Evolutionary conservation across 1,140 invertebrate genomes (phyloP).

Genomic region (Pseudomyrmex flavicornis): DNA sequence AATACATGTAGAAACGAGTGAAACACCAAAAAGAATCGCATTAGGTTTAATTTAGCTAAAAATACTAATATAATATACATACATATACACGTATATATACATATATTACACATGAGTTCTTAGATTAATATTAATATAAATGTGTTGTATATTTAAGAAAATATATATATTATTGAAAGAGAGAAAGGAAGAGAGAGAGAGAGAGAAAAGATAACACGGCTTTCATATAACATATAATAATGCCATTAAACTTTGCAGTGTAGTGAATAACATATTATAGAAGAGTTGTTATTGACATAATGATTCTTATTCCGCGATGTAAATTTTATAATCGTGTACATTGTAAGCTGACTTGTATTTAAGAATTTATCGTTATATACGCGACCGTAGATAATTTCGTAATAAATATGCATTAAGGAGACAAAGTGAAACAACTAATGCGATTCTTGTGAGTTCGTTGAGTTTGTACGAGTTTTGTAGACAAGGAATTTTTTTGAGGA

Average conservation of each 20-base stretch:
- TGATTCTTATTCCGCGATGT: slow-evolving; percentile 51
- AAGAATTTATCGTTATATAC: slow-evolving; percentile 45
- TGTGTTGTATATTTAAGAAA: slow-evolving; percentile 19
- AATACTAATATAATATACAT: slow-evolving; percentile 8
- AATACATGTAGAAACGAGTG: slow-evolving; percentile 35
- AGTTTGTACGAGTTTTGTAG: not conserved
- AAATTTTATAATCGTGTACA: slow-evolving; percentile 59
- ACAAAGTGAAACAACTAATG: slow-evolving; percentile 30
- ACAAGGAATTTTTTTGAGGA: slow-evolving; percentile 16
- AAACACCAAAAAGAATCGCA: slow-evolving; percentile 48
- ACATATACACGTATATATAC: not conserved
- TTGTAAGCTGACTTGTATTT: slow-evolving; percentile 52
- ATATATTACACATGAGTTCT: slow-evolving; percentile 28
- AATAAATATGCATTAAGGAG: slow-evolving; percentile 38
- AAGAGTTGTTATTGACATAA: slow-evolving; percentile 41
- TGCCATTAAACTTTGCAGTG: slow-evolving; percentile 32
- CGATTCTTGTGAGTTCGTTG: slow-evolving; percentile 51
- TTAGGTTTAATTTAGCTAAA: slow-evolving; percentile 34
- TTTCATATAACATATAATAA: slow-evolving; percentile 47
- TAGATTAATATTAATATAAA: slow-evolving; percentile 46
- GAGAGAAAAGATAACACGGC: slow-evolving; percentile 4
- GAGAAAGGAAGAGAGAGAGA: not conserved
- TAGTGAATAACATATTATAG: slow-evolving; percentile 37
- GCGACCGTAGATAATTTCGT: slow-evolving; percentile 41
- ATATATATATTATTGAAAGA: slow-evolving; percentile 14